These are phyloP conservation scores for Cryptus viduatorius DNA, from an alignment of 2,888 invertebrate genomes.

Conservation along the genomic window DNA sequence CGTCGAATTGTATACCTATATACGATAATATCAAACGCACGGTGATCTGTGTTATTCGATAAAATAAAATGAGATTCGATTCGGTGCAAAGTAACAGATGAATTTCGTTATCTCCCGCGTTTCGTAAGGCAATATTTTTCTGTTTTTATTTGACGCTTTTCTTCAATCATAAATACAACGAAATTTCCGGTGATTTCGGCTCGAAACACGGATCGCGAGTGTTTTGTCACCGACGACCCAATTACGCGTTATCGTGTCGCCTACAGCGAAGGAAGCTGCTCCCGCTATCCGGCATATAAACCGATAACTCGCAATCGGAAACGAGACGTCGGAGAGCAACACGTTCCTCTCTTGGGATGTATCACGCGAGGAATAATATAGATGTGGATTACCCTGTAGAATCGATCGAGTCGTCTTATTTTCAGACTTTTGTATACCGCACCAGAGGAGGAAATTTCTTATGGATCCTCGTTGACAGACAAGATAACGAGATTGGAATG, in stretches of 20 bases:
- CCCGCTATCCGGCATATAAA: constrained; percentile 22
- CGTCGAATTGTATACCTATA: not conserved
- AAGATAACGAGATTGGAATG: constrained; percentile 64
- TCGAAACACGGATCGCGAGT: not conserved
- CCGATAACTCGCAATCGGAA: constrained; percentile 60
- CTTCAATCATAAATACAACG: not conserved
- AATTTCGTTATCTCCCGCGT: not conserved
- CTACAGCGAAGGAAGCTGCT: constrained; percentile 47
- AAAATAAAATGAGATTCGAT: not conserved
- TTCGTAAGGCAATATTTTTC: not conserved
- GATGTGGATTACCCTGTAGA: constrained; percentile 5
- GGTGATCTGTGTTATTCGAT: not conserved
- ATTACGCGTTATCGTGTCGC: constrained; percentile 64
- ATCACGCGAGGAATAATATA: constrained; percentile 11
- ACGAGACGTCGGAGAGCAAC: constrained; percentile 45
- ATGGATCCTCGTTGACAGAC: constrained; percentile 56
- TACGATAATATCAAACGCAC: not conserved
- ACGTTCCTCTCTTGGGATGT: constrained; percentile 23
- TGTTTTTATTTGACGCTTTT: not conserved
- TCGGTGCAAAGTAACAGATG: not conserved
- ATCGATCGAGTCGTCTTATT: constrained; percentile 12
- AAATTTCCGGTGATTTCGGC: constrained; percentile 7
- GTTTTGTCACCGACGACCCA: constrained; percentile 61
- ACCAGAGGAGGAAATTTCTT: constrained; percentile 42
- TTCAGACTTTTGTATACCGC: not conserved